phyloP scores from a whole-genome alignment of 53 echinoderm and acorn worm genomes.

The Antedon mediterranea region DNA sequence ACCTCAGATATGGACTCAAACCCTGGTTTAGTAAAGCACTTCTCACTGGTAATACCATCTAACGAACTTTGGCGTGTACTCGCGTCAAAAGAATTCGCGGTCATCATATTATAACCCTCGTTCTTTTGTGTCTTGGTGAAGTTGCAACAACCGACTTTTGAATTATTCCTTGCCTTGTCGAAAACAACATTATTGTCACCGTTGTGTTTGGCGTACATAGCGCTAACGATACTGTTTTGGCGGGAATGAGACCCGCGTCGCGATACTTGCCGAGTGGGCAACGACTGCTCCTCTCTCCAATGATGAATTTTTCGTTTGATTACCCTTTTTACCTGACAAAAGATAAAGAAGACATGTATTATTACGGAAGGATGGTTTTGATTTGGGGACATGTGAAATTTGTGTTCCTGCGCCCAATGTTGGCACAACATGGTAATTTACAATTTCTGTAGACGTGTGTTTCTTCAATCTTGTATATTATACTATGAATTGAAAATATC shows the following conservation, averaged over 20 bases:
- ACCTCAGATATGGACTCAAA: background rate
- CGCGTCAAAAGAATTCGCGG: background rate
- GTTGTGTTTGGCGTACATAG: background rate
- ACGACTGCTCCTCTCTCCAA: conserved; percentile 55
- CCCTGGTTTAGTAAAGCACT: background rate
- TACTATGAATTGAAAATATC: too few relatives aligned
- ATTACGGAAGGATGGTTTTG: too few relatives aligned
- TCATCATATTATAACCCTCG: background rate
- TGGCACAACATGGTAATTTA: too few relatives aligned
- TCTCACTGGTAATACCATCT: background rate
- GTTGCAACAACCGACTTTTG: background rate
- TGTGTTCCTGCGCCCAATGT: too few relatives aligned
- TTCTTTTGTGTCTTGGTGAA: background rate
- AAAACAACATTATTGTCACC: background rate
- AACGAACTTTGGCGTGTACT: background rate
- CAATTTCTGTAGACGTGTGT: too few relatives aligned
- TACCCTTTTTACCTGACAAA: conserved; percentile 45
- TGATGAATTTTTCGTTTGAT: conserved; percentile 44
- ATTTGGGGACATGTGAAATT: too few relatives aligned
- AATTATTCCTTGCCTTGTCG: background rate
- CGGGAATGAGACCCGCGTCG: conserved; percentile 50
- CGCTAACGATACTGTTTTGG: conserved; percentile 31
- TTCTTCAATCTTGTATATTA: too few relatives aligned
- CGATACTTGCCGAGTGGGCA: conserved; percentile 41
- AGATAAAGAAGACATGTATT: background rate